Evolutionary conservation across 2,888 invertebrate species (phyloP).

Genomic region (Tineola bisselliella): DNA sequence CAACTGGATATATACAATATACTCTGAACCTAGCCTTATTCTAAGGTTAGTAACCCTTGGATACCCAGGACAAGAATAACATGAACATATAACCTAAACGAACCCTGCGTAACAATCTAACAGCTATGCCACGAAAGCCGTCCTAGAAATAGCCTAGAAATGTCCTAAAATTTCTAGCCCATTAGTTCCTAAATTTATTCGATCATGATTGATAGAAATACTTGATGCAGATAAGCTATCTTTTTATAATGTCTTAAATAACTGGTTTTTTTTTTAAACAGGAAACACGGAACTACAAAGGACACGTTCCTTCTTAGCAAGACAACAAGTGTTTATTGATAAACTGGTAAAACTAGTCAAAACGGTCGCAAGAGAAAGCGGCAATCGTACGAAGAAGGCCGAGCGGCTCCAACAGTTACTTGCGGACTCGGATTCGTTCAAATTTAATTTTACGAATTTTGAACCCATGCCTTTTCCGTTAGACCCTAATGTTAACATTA

Average conservation of each 20-base stretch:
- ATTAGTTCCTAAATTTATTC: too few relatives aligned
- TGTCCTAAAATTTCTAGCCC: too few relatives aligned
- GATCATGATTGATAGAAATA: too few relatives aligned
- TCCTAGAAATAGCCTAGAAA: too few relatives aligned
- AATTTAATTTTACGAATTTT: constrained; percentile 88
- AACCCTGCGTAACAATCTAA: too few relatives aligned
- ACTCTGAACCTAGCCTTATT: too few relatives aligned
- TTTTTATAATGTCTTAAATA: background rate
- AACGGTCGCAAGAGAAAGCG: constrained; percentile 88
- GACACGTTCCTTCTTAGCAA: constrained; percentile 77
- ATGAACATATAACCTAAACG: too few relatives aligned
- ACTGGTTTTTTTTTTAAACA: constrained; percentile 17
- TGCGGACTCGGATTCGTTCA: constrained; percentile 81
- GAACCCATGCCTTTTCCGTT: constrained; percentile 94
- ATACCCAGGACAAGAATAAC: too few relatives aligned
- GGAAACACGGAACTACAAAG: constrained; percentile 77
- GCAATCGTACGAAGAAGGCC: constrained; percentile 90
- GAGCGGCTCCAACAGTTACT: constrained; percentile 87
- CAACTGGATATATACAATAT: too few relatives aligned
- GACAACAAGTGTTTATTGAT: constrained; percentile 92
- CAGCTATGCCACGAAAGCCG: too few relatives aligned
- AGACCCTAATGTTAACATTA: constrained; percentile 90
- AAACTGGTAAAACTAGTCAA: constrained; percentile 89
- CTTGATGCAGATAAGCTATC: too few relatives aligned
- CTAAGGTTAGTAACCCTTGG: too few relatives aligned